phyloP scores from a whole-genome alignment of 2,113 vertebrate genomes.

The Jacana jacana region DNA sequence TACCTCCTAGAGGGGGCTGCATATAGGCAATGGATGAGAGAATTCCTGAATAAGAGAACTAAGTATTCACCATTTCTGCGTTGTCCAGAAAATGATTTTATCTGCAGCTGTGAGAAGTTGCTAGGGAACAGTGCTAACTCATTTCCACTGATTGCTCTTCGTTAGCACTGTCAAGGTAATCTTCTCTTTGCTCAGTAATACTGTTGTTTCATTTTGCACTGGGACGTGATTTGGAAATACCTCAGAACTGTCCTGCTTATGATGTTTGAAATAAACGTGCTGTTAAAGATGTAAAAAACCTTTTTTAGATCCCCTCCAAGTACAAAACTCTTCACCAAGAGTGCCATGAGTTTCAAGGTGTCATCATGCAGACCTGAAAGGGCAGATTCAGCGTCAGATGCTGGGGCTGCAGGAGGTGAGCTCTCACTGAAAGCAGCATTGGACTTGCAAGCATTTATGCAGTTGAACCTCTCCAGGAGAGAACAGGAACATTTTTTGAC shows the following conservation, averaged over 20 bases:
- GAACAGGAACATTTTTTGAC: background rate
- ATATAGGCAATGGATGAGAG: background rate
- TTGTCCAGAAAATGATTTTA: constrained; percentile 31
- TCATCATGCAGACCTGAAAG: fast-evolving
- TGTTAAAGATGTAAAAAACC: fast-evolving
- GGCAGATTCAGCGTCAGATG: background rate
- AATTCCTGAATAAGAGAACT: background rate
- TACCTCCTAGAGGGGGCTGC: background rate
- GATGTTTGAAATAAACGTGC: background rate
- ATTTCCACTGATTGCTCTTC: background rate
- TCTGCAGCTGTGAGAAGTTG: constrained; percentile 54
- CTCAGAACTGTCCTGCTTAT: background rate
- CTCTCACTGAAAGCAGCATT: background rate
- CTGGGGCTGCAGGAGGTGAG: background rate
- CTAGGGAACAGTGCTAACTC: constrained; percentile 49
- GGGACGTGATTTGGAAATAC: background rate
- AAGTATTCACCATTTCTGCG: background rate
- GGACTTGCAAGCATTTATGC: background rate
- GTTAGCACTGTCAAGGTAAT: background rate
- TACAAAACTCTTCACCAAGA: too few species aligned
- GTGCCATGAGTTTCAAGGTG: background rate
- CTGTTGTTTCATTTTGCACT: background rate
- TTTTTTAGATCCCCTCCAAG: background rate
- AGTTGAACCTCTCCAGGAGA: background rate
- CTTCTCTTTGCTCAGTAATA: background rate